phyloP scores from a whole-genome alignment of 2,888 invertebrate genomes.

The Eucera pruinosa region DNA sequence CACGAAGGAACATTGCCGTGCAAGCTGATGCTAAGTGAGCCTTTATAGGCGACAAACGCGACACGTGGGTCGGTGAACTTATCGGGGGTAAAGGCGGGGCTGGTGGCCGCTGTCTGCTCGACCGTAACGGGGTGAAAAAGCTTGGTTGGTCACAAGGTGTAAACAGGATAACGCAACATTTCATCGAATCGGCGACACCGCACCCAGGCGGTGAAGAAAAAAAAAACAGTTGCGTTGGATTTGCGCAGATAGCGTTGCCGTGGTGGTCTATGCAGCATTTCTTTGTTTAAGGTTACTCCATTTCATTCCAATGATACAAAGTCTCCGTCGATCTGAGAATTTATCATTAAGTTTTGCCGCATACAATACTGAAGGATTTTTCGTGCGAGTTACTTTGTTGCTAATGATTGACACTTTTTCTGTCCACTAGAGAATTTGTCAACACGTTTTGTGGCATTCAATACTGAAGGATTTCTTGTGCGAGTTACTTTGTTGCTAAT shows the following conservation, averaged over 20 bases:
- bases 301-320: neutral
- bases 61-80: constrained; percentile 79
- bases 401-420: no score
- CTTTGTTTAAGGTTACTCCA: no score
- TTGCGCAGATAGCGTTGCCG: neutral
- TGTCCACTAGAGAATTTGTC: no score
- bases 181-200: constrained; percentile 45
- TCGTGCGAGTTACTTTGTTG: no score
- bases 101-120: constrained; percentile 34
- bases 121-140: constrained; percentile 64
- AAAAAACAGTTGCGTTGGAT: constrained; percentile 19
- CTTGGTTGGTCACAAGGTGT: constrained; percentile 35
- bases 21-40: constrained; percentile 75
- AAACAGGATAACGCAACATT: constrained; percentile 37
- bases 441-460: no score
- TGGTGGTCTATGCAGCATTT: neutral
- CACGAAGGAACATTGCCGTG: constrained; percentile 77
- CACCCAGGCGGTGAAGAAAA: constrained; percentile 37
- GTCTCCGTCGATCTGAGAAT: no score
- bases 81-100: constrained; percentile 74
- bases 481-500: no score
- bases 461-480: no score
- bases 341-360: no score
- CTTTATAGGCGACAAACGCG: constrained; percentile 75
- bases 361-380: no score